Conservation (phyloP, 2,797 vertebrate genomes). For the Danio choprae region DNA sequence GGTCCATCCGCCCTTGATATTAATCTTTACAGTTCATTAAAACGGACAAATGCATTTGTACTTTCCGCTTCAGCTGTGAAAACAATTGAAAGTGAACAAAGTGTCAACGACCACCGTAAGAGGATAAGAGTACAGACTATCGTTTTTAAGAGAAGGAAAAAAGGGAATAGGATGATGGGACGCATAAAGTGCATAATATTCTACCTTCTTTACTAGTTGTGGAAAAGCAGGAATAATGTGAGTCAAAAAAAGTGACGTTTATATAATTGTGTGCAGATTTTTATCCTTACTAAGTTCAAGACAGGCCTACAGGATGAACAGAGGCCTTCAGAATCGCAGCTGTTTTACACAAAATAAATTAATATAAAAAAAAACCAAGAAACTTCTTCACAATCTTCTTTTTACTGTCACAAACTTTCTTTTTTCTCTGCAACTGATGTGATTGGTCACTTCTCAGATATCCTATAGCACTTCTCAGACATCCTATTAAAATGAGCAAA, state of each 20-base stretch:
- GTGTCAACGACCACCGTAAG: conserved; percentile 8
- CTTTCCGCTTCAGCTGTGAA: conserved; percentile 19
- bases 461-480: too few species aligned
- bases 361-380: too few species aligned
- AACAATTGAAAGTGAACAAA: conserved; percentile 25
- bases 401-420: too few species aligned
- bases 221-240: conserved; percentile 13
- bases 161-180: conserved; percentile 42
- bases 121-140: conserved; percentile 17
- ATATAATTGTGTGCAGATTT: conserved; percentile 63
- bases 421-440: too few species aligned
- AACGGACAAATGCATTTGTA: conserved; percentile 17
- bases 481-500: too few species aligned
- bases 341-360: conserved; percentile 37
- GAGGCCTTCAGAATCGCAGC: conserved; percentile 59
- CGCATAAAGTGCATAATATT: conserved; percentile 57
- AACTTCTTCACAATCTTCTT: too few species aligned
- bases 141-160: conserved; percentile 11
- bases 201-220: conserved; percentile 57
- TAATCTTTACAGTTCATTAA: conserved; percentile 12
- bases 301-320: conserved; percentile 56
- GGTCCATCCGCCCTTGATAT: background rate
- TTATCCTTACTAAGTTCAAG: conserved; percentile 58
- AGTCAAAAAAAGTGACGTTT: conserved; percentile 57
- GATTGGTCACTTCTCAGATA: too few species aligned